These are phyloP conservation scores for Peromyscus melanophrys DNA, from an alignment of 2,797 vertebrate species.

Conservation along the genomic window DNA sequence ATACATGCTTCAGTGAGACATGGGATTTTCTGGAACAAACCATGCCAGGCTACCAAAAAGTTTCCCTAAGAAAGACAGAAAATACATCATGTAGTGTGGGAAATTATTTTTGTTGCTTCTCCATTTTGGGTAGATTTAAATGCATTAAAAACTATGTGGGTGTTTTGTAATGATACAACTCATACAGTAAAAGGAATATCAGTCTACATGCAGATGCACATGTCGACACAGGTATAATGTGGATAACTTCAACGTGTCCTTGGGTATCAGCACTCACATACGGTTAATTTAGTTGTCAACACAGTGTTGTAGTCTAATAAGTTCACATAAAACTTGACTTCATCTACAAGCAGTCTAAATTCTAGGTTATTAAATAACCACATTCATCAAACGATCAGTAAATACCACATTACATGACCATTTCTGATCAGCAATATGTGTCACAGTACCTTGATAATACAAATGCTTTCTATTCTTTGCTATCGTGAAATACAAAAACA, in stretches of 20 bases:
- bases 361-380: background rate
- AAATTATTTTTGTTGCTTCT: background rate
- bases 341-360: background rate
- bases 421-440: background rate
- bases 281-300: background rate
- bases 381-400: background rate
- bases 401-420: background rate
- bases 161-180: background rate
- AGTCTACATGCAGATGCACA: background rate
- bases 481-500: conserved; percentile 22
- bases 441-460: background rate
- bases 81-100: background rate
- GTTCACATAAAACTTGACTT: conserved; percentile 25
- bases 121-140: background rate
- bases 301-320: background rate
- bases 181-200: background rate
- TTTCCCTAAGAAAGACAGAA: background rate
- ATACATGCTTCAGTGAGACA: background rate
- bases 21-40: background rate
- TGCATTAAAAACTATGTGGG: background rate
- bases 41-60: background rate
- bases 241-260: background rate
- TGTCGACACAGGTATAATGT: background rate
- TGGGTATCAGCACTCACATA: background rate
- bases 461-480: conserved; percentile 16